These are phyloP conservation scores for Oncopodura yosiiana DNA, from an alignment of 1,140 invertebrate species.

Conservation along the genomic window DNA sequence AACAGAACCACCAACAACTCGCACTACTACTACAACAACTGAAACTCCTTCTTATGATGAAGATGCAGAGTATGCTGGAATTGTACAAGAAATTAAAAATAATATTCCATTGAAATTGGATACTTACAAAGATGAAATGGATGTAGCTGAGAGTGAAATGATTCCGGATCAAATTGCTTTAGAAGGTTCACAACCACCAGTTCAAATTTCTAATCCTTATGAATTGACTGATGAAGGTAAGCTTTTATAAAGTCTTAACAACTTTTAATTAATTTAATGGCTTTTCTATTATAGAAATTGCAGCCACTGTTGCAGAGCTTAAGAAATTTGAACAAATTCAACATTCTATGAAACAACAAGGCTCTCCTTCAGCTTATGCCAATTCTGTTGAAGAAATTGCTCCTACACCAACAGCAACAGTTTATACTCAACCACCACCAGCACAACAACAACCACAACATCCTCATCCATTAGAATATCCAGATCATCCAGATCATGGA, in stretches of 20 bases:
- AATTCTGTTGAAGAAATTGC: conserved; percentile 29
- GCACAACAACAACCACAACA: too few relatives aligned
- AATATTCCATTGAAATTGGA: conserved; percentile 2
- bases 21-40: conserved; percentile 1
- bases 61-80: neutral
- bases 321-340: conserved; percentile 23
- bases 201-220: conserved; percentile 5
- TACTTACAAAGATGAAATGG: conserved; percentile 11
- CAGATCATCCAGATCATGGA: conserved; percentile 32
- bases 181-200: neutral
- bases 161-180: neutral
- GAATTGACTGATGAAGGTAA: conserved; percentile 17
- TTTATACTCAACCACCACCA: too few relatives aligned
- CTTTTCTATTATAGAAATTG: too few relatives aligned
- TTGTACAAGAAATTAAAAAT: neutral
- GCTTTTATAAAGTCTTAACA: too few relatives aligned
- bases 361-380: conserved; percentile 15
- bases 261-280: too few relatives aligned
- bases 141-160: neutral
- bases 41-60: neutral
- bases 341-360: neutral
- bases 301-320: conserved; percentile 25
- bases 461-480: conserved; percentile 34
- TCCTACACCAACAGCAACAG: conserved; percentile 12
- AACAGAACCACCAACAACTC: neutral